Conservation (phyloP, 2,113 vertebrate species). For the Pterophyllum scalare region DNA sequence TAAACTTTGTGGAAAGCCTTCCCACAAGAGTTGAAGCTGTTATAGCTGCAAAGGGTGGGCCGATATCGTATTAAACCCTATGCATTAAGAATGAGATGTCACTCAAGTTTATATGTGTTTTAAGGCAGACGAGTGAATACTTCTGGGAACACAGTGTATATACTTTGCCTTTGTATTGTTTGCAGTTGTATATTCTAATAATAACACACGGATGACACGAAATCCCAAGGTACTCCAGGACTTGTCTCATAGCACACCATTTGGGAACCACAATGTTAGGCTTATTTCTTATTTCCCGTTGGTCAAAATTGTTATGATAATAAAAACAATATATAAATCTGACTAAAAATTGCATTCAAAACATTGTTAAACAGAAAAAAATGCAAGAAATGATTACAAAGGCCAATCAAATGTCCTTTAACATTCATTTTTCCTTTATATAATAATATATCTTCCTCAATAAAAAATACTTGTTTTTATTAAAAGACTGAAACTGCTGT, state of each 20-base stretch:
- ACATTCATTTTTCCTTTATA: not conserved
- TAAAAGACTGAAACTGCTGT: not conserved
- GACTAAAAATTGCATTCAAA: not conserved
- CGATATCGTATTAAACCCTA: too few species aligned
- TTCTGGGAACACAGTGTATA: not conserved
- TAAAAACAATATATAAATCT: not conserved
- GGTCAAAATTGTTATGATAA: not conserved
- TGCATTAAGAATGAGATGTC: too few species aligned
- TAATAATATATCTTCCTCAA: not conserved
- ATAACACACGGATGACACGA: not conserved
- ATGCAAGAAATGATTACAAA: not conserved
- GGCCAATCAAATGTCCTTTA: not conserved
- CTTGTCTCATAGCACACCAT: not conserved
- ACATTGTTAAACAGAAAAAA: not conserved
- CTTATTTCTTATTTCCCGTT: not conserved
- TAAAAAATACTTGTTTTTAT: not conserved
- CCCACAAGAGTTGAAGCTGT: too few species aligned
- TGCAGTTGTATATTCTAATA: not conserved
- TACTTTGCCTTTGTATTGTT: not conserved
- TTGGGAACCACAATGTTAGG: not conserved
- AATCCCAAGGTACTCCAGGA: not conserved
- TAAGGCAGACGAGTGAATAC: too few species aligned
- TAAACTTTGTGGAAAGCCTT: too few species aligned
- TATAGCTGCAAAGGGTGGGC: too few species aligned
- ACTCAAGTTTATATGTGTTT: too few species aligned